These are phyloP conservation scores for Drosophila macrospina DNA, from an alignment of 2,888 invertebrate species.

Conservation along the genomic window DNA sequence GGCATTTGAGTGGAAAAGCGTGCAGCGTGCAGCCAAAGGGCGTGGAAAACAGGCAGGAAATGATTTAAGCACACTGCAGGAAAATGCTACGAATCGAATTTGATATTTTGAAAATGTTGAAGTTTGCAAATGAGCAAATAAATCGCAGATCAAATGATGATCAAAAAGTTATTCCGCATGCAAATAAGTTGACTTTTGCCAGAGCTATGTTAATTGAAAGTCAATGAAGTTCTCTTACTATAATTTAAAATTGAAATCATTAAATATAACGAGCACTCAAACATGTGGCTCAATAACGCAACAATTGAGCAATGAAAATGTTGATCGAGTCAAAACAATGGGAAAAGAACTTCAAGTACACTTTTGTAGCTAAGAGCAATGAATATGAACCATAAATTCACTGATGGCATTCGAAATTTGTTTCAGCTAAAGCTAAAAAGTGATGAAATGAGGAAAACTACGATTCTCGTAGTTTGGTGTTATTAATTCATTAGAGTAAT, in stretches of 20 bases:
- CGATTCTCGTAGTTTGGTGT: conserved; percentile 73
- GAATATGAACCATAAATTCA: neutral
- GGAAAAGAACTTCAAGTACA: conserved; percentile 21
- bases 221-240: neutral
- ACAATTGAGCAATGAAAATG: conserved; percentile 33
- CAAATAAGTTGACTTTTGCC: neutral
- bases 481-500: conserved; percentile 71
- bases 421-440: conserved; percentile 12
- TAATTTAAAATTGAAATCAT: conserved; percentile 18
- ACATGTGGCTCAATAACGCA: conserved; percentile 2
- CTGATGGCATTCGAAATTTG: neutral
- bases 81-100: conserved; percentile 8
- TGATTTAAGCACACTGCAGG: conserved; percentile 11
- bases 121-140: too few relatives aligned
- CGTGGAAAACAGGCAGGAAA: conserved; percentile 19
- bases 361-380: neutral
- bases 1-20: conserved; percentile 28
- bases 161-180: neutral
- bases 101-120: too few relatives aligned
- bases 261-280: conserved; percentile 15
- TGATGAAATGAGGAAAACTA: conserved; percentile 47
- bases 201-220: conserved; percentile 6
- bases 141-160: neutral
- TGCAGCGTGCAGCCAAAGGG: conserved; percentile 15
- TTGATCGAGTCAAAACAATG: conserved; percentile 3